Conservation (phyloP, 2,888 invertebrate species). For the Notodonta ziczac region DNA sequence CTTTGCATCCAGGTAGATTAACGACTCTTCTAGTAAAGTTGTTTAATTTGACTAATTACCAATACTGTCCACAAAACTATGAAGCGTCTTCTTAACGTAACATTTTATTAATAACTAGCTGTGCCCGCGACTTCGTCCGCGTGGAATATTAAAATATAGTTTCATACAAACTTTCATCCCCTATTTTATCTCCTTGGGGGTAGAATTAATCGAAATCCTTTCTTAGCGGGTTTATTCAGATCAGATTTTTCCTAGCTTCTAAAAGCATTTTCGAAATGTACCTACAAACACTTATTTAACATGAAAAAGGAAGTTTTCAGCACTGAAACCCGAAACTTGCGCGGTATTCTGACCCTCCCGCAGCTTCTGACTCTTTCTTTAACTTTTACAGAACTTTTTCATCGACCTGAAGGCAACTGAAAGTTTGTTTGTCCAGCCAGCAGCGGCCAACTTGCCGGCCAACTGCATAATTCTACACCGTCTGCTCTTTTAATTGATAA, state of each 20-base stretch:
- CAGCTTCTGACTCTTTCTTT: not conserved
- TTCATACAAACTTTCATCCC: no score
- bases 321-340: not conserved
- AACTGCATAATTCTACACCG: conserved; percentile 23
- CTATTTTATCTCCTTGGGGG: no score
- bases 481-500: not conserved
- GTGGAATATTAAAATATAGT: no score
- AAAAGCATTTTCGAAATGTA: no score
- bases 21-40: not conserved
- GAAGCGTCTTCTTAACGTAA: not conserved
- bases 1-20: not conserved
- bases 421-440: conserved; percentile 13
- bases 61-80: not conserved
- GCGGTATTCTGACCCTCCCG: not conserved
- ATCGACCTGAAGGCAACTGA: conserved; percentile 6
- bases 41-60: conserved; percentile 1
- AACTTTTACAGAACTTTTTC: not conserved
- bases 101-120: no score
- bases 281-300: no score
- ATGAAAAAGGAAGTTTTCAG: not conserved
- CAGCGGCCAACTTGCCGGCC: not conserved
- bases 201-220: no score
- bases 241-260: no score
- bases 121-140: no score
- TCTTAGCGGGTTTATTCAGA: no score